phyloP scores from a whole-genome alignment of 2,888 invertebrate genomes.

The Allygus modestus region DNA sequence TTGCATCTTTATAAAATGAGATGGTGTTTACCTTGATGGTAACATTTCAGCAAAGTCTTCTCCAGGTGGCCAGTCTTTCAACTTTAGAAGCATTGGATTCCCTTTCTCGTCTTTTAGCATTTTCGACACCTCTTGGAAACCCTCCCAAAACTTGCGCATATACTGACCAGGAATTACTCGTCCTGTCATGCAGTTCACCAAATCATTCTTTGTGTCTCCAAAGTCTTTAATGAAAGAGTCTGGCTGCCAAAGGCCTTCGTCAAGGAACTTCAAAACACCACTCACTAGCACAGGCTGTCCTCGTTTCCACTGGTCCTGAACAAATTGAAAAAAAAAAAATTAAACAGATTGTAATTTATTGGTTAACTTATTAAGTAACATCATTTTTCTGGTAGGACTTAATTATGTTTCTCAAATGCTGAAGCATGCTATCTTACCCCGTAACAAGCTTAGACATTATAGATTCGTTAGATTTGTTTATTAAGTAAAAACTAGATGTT shows the following conservation, averaged over 20 bases:
- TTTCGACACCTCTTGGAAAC: conserved; percentile 91
- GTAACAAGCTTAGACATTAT: too few relatives aligned
- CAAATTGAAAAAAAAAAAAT: too few relatives aligned
- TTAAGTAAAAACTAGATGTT: too few relatives aligned
- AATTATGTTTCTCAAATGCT: too few relatives aligned
- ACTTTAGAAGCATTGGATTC: conserved; percentile 91
- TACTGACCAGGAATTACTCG: conserved; percentile 92
- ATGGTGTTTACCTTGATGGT: conserved; percentile 60
- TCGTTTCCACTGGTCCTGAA: conserved; percentile 92
- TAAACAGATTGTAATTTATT: conserved; percentile 67
- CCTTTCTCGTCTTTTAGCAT: conserved; percentile 88
- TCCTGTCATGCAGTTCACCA: conserved; percentile 95
- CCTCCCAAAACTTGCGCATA: conserved; percentile 96
- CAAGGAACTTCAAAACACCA: conserved; percentile 86
- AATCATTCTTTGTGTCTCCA: conserved; percentile 92
- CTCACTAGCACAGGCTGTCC: conserved; percentile 96
- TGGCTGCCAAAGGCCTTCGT: conserved; percentile 91
- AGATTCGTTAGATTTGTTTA: too few relatives aligned
- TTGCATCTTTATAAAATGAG: too few relatives aligned
- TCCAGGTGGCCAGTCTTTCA: conserved; percentile 98
- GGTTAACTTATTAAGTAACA: conserved; percentile 41
- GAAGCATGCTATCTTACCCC: too few relatives aligned
- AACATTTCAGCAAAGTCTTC: conserved; percentile 78
- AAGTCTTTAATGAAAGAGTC: conserved; percentile 93
- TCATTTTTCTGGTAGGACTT: too few relatives aligned